Evolutionary conservation across 2,113 vertebrate species (phyloP).

Genomic region (Diadophis punctatus): DNA sequence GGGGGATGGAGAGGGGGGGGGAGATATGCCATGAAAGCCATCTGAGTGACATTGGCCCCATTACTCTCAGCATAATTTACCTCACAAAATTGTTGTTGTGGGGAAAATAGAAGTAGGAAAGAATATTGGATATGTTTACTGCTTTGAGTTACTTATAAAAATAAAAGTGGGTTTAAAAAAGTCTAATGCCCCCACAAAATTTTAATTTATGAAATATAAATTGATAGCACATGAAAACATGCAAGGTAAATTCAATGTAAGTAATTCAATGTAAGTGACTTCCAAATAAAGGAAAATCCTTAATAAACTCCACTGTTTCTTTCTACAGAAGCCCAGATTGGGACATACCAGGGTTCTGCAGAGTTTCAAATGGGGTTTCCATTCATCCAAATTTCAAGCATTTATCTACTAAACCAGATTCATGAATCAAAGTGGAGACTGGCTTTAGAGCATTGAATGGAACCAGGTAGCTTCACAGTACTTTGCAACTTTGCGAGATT

Average conservation of each 20-base stretch:
- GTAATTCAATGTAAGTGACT: neutral
- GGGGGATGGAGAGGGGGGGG: no score
- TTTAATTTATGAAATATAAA: neutral
- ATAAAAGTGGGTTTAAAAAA: no score
- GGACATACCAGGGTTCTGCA: neutral
- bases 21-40: neutral
- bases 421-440: neutral
- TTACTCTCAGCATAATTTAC: neutral
- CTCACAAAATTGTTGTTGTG: neutral
- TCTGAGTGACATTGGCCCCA: neutral
- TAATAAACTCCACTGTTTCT: neutral
- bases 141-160: neutral
- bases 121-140: neutral
- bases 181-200: neutral
- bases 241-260: neutral
- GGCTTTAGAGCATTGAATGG: neutral
- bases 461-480: neutral
- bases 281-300: neutral
- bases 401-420: neutral
- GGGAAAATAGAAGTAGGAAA: neutral
- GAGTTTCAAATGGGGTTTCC: neutral
- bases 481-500: neutral
- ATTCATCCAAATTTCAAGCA: neutral
- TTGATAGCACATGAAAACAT: neutral
- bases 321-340: neutral